A percentile compares a stretch with the other conserved stretches of the same genome.
Evolutionary conservation across 2,797 vertebrate species (phyloP).

Genomic region (Coregonus sp.): DNA sequence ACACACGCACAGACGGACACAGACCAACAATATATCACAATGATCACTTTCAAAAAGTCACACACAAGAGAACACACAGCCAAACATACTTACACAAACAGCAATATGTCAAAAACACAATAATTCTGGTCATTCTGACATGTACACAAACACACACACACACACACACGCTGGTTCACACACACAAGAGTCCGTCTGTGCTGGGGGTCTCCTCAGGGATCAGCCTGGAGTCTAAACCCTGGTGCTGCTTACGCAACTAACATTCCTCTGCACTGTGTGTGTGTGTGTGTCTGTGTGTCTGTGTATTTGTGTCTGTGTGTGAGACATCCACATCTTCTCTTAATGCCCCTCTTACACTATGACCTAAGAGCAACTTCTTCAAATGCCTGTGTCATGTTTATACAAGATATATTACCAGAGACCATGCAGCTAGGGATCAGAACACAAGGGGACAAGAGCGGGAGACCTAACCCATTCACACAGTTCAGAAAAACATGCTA

Average conservation of each 20-base stretch:
- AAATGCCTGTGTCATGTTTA: conserved; percentile 9
- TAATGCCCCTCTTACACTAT: conserved; percentile 22
- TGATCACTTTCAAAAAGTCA: too few relatives aligned
- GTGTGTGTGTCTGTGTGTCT: background rate
- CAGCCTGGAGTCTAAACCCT: background rate
- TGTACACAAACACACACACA: background rate
- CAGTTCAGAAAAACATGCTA: too few relatives aligned
- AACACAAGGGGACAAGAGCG: background rate
- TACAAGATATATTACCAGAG: conserved; percentile 3
- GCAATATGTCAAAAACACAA: too few relatives aligned
- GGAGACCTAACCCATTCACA: background rate
- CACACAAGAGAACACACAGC: too few relatives aligned
- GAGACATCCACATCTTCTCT: background rate
- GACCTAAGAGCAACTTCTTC: conserved; percentile 1
- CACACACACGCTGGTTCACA: background rate
- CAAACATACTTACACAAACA: too few relatives aligned
- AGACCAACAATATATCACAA: too few relatives aligned
- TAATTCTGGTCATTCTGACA: too few relatives aligned
- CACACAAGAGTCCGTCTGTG: too few relatives aligned
- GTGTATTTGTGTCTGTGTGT: background rate
- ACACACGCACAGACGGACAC: background rate
- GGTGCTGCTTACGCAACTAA: conserved; percentile 1
- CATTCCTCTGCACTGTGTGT: background rate
- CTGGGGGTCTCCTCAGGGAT: conserved; percentile 16
- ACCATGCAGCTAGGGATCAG: background rate